Evolutionary conservation across 2,888 invertebrate genomes (phyloP), one percentile per base, ranked within the genome.

Genomic region (Strigamia crassipes): DNA sequence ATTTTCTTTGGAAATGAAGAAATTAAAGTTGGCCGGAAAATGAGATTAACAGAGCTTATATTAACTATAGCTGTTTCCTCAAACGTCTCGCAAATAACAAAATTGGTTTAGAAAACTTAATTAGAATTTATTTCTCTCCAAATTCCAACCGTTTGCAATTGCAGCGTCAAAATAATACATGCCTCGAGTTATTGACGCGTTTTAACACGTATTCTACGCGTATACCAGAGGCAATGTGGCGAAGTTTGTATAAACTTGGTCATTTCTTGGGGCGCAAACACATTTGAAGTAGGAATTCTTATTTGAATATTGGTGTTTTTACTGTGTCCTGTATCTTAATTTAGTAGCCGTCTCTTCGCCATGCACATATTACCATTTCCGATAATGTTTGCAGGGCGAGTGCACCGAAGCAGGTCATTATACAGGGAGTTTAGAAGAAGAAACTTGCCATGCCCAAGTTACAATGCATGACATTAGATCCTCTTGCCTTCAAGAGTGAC

Each of bases 391-490:
- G 73, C 73, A 73, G 73, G 73, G 73, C 73, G 73, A 73, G 73
- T 73, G 73, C 73, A 73, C 31, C 73, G 73, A 73, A 27, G 73
- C 31, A 31, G 73, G 73, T 73, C 73, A 73, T 73, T 73, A 73
- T 73, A 73, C 73, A 73, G 73, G 2, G 27, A 73, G 73, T 31
- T 73, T 23, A 27, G 73, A 73, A 73, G 61, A 66, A 73, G 73
- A 73, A 73, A 73, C 73, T 73, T 73, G 73, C 73, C n/a, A 73
- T 31, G 73, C 73, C 38, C n/a, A 73, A 23, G 73, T 27, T 31
- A 73, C 73, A 73, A 73, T 73, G 73, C 73, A 73, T 73, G 73
- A 73, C 73, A 73, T 73, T 73, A 73, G 73, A 73, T 73, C 73
- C 73, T 73, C 31, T 73, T 56, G 56, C 27, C 73, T 73, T 73